Conservation (phyloP, 1,140 invertebrate species). For the Hypothenemus hampei region DNA sequence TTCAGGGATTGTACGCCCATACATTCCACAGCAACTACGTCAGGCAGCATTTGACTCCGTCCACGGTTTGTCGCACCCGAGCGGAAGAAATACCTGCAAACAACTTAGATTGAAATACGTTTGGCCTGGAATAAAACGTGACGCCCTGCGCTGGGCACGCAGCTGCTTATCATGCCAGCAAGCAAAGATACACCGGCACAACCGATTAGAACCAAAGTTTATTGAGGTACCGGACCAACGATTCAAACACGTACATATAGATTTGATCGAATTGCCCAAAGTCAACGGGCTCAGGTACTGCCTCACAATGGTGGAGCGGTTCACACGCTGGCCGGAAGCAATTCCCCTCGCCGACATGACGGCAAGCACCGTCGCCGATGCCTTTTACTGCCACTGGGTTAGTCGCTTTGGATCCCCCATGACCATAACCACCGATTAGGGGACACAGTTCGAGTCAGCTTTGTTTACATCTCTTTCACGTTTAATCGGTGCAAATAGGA, state of each 20-base stretch:
- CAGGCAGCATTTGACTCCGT: neutral
- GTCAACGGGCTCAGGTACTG: neutral
- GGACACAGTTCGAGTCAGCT: neutral
- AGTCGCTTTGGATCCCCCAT: neutral
- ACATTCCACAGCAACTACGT: neutral
- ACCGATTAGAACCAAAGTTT: neutral
- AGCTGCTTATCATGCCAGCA: neutral
- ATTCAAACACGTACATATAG: neutral
- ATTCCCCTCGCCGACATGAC: neutral
- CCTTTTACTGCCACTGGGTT: neutral
- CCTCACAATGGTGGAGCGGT: neutral
- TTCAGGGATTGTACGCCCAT: neutral
- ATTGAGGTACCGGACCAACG: neutral
- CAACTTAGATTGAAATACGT: neutral
- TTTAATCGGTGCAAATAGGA: neutral
- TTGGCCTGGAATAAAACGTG: neutral
- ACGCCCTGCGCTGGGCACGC: neutral
- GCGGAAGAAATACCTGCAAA: neutral
- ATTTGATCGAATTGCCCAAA: neutral
- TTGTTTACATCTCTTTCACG: neutral
- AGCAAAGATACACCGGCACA: neutral
- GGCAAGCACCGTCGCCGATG: neutral
- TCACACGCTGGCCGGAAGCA: neutral
- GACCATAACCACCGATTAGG: neutral
- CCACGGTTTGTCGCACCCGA: neutral